Conservation (phyloP, 2,888 invertebrate genomes). For the Eulithis prunata region DNA sequence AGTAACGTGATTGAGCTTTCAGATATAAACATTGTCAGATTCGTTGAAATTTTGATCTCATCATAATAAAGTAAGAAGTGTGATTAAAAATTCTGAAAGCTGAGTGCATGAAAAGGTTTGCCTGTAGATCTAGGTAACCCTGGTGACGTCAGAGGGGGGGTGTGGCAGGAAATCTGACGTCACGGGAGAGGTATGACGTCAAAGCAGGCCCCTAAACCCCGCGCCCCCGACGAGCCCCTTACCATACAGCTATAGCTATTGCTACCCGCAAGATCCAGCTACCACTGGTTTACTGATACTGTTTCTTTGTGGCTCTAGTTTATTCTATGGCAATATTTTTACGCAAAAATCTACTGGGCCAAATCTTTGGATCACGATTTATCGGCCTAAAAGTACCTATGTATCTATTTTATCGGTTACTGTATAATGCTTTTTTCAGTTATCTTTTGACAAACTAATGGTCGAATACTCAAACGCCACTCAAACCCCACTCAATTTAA, state of each 20-base stretch:
- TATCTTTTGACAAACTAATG: too few relatives aligned
- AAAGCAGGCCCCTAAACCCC: constrained; percentile 60
- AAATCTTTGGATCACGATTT: background rate
- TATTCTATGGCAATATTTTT: constrained; percentile 17
- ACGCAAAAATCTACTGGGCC: background rate
- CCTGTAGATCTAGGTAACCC: constrained; percentile 45
- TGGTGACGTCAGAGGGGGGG: constrained; percentile 79
- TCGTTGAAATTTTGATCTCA: background rate
- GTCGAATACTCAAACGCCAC: too few relatives aligned
- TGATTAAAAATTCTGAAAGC: background rate
- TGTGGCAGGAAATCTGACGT: constrained; percentile 80
- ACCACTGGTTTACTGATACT: constrained; percentile 62
- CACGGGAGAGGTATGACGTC: constrained; percentile 81
- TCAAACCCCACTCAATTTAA: too few relatives aligned
- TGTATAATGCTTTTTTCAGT: too few relatives aligned
- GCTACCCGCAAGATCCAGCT: constrained; percentile 21
- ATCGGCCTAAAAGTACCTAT: too few relatives aligned
- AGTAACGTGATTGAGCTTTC: background rate
- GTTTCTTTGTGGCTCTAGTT: constrained; percentile 58
- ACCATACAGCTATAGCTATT: constrained; percentile 59
- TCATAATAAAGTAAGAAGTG: background rate
- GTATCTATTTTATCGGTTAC: too few relatives aligned
- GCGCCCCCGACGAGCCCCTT: constrained; percentile 47
- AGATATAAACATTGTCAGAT: background rate
- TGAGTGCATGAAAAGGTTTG: constrained; percentile 17